Evolutionary conservation across 2,888 invertebrate species (phyloP).

Genomic region (Fragum fragum): DNA sequence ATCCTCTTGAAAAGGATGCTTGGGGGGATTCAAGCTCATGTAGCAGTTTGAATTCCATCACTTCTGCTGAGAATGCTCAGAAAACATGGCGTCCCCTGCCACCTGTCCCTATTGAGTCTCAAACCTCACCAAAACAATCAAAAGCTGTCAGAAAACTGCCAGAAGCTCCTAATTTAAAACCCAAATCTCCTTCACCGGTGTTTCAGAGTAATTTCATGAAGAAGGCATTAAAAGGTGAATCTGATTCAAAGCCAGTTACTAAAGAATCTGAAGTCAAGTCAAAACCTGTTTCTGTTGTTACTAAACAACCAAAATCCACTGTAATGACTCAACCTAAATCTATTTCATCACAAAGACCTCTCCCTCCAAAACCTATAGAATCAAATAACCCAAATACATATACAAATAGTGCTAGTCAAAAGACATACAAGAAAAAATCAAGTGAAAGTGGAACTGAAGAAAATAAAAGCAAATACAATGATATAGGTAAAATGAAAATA

Average conservation of each 20-base stretch:
- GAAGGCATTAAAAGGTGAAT: slow-evolving; percentile 48
- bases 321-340: slow-evolving; percentile 48
- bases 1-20: slow-evolving; percentile 63
- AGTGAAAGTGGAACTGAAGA: slow-evolving; percentile 37
- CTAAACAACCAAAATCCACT: slow-evolving; percentile 19
- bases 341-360: slow-evolving; percentile 39
- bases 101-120: slow-evolving; percentile 66
- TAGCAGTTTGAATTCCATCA: slow-evolving; percentile 55
- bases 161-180: slow-evolving; percentile 60
- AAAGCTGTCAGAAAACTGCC: slow-evolving; percentile 70
- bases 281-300: background rate
- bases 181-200: slow-evolving; percentile 59
- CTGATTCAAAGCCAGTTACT: slow-evolving; percentile 16
- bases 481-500: slow-evolving; percentile 69
- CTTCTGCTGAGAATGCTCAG: slow-evolving; percentile 43
- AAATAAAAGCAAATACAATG: slow-evolving; percentile 23
- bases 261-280: background rate
- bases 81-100: slow-evolving; percentile 71
- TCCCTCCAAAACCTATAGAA: slow-evolving; percentile 45
- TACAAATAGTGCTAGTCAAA: slow-evolving; percentile 11
- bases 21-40: slow-evolving; percentile 66
- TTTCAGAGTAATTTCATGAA: slow-evolving; percentile 78
- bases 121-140: slow-evolving; percentile 60
- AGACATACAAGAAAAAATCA: slow-evolving; percentile 18
- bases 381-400: slow-evolving; percentile 8